These are phyloP conservation scores for Crossaster papposus DNA, from an alignment of 53 echinoderm and acorn worm genomes.

Conservation along the genomic window DNA sequence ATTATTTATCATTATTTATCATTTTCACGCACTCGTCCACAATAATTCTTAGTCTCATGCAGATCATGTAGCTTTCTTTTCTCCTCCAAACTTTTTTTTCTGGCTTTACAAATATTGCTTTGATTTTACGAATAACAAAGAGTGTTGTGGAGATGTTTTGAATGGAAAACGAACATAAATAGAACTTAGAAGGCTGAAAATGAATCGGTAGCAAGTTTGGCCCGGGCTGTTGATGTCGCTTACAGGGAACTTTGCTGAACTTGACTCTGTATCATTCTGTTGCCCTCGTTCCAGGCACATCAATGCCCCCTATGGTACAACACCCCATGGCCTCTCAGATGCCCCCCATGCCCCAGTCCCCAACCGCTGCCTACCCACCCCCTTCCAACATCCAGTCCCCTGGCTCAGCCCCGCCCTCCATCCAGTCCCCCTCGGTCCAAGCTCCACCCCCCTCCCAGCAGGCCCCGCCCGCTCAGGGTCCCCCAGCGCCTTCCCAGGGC, in stretches of 20 bases:
- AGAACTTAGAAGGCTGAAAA: too few species aligned
- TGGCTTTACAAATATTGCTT: neutral
- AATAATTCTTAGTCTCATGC: neutral
- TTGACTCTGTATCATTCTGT: neutral
- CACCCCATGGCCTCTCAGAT: conserved; percentile 39
- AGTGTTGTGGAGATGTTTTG: neutral
- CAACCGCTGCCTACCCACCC: conserved; percentile 50
- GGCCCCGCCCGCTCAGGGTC: conserved; percentile 42
- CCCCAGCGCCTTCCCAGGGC: conserved; percentile 38
- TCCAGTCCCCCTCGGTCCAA: conserved; percentile 33
- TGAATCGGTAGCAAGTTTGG: too few species aligned
- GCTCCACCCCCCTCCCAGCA: conserved; percentile 32
- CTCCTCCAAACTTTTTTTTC: neutral
- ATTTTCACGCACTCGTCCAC: neutral
- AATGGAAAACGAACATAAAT: neutral
- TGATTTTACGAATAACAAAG: neutral
- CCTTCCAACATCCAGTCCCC: conserved; percentile 33
- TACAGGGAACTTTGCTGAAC: neutral
- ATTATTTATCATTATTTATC: too few species aligned
- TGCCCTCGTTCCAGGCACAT: neutral
- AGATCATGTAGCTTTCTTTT: neutral
- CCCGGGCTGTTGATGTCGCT: neutral
- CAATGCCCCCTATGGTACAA: conserved; percentile 66
- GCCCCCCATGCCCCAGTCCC: conserved; percentile 52
- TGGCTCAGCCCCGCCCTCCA: conserved; percentile 25